Conservation (phyloP, 2,888 invertebrate species). For the Eupithecia dodoneata region DNA sequence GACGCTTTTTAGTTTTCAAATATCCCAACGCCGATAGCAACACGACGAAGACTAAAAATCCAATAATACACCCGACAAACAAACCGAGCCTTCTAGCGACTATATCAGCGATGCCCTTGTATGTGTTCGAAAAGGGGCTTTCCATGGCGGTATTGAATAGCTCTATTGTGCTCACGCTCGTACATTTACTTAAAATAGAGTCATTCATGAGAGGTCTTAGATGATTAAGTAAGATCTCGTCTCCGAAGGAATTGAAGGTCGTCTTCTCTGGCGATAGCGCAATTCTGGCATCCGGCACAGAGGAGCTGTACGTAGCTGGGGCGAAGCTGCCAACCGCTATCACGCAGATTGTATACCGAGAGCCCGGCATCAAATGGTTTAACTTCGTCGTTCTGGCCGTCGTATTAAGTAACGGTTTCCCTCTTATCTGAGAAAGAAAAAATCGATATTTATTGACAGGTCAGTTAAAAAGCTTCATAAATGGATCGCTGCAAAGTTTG, state of each 20-base stretch:
- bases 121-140: slow-evolving; percentile 85
- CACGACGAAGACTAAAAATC: slow-evolving; percentile 92
- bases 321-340: slow-evolving; percentile 90
- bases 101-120: slow-evolving; percentile 89
- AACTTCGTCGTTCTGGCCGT: slow-evolving; percentile 89
- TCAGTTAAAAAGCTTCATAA: slow-evolving; percentile 37
- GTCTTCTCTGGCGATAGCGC: slow-evolving; percentile 71
- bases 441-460: slow-evolving; percentile 36
- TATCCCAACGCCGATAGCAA: slow-evolving; percentile 93
- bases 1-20: slow-evolving; percentile 92
- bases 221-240: slow-evolving; percentile 83
- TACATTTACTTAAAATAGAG: slow-evolving; percentile 90
- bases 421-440: slow-evolving; percentile 86
- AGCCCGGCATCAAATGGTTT: slow-evolving; percentile 89
- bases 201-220: slow-evolving; percentile 82
- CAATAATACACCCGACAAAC: slow-evolving; percentile 94
- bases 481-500: slow-evolving; percentile 54
- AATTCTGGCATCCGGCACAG: slow-evolving; percentile 80
- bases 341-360: slow-evolving; percentile 93
- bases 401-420: slow-evolving; percentile 88
- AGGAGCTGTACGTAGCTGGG: slow-evolving; percentile 73
- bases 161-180: slow-evolving; percentile 89
- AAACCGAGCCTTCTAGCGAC: slow-evolving; percentile 92
- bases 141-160: slow-evolving; percentile 86
- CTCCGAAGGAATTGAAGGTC: slow-evolving; percentile 79